Evolutionary conservation across 2,113 vertebrate genomes (phyloP).

Genomic region (Apaloderma vittatum): DNA sequence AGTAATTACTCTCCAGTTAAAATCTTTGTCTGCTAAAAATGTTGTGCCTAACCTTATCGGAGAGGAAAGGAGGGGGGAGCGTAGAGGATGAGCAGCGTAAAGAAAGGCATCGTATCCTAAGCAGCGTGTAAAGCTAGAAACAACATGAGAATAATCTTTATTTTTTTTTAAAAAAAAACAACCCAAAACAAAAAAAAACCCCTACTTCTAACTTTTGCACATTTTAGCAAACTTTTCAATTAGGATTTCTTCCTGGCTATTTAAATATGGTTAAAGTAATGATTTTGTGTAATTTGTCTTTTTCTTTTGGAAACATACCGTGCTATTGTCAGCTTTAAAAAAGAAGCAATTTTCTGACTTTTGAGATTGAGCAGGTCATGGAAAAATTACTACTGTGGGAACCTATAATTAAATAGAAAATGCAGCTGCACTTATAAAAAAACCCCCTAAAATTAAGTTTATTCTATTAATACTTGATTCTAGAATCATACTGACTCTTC

Average conservation of each 20-base stretch:
- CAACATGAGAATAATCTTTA: slow-evolving; percentile 24
- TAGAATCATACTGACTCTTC: slow-evolving; percentile 66
- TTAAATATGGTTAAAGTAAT: slow-evolving; percentile 86
- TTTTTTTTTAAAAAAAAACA: neutral
- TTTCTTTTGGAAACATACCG: slow-evolving; percentile 85
- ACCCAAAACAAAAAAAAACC: neutral
- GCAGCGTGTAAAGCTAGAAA: slow-evolving; percentile 1
- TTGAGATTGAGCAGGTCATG: slow-evolving; percentile 85
- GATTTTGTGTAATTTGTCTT: slow-evolving; percentile 85
- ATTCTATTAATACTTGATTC: slow-evolving; percentile 83
- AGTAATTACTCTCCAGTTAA: neutral
- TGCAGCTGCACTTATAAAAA: slow-evolving; percentile 83
- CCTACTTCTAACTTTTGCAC: slow-evolving; percentile 67
- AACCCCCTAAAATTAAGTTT: slow-evolving; percentile 82
- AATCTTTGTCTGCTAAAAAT: slow-evolving; percentile 21
- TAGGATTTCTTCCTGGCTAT: slow-evolving; percentile 78
- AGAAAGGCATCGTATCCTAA: neutral
- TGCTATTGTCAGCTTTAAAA: slow-evolving; percentile 89
- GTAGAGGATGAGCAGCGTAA: neutral
- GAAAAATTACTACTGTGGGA: slow-evolving; percentile 84
- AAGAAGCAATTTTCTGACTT: slow-evolving; percentile 90
- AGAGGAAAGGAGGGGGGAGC: neutral
- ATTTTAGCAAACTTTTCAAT: slow-evolving; percentile 81
- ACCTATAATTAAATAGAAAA: slow-evolving; percentile 86
- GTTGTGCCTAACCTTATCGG: neutral